Percentiles rank a stretch among this genome's conserved stretches.
phyloP scores from a whole-genome alignment of 2,888 invertebrate species.

The Patella caerulea region DNA sequence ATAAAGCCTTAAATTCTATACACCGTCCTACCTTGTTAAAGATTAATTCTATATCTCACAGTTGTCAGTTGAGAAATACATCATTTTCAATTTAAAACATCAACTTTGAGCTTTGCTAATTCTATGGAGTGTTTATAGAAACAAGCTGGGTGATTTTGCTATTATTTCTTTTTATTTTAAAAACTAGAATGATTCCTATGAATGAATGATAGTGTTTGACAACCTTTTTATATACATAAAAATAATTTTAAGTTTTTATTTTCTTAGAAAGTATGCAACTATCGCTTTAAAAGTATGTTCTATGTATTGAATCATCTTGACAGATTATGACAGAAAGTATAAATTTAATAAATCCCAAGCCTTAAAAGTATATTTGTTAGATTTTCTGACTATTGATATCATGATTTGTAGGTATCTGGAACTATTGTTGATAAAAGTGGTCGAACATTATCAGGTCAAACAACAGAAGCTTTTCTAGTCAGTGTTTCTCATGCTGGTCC shows the following conservation, averaged over 20 bases:
- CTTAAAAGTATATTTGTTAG: background rate
- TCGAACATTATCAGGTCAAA: constrained; percentile 77
- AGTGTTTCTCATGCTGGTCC: constrained; percentile 74
- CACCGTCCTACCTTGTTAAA: too few species aligned
- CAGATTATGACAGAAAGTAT: background rate
- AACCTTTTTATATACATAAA: background rate
- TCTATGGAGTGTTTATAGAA: too few species aligned
- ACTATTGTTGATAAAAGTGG: constrained; percentile 78
- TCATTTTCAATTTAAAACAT: too few species aligned
- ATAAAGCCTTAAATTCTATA: too few species aligned
- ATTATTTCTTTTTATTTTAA: too few species aligned
- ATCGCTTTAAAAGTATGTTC: background rate
- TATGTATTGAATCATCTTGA: background rate
- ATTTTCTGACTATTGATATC: background rate
- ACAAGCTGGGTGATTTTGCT: too few species aligned
- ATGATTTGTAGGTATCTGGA: constrained; percentile 73
- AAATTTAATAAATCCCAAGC: background rate
- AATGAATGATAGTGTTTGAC: too few species aligned
- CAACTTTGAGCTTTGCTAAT: too few species aligned
- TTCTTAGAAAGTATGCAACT: too few species aligned
- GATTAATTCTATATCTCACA: too few species aligned
- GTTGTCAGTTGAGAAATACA: too few species aligned
- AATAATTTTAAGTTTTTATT: background rate
- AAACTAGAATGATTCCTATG: background rate
- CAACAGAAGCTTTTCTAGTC: constrained; percentile 76